These are phyloP conservation scores for Phortica variegata DNA, from an alignment of 1,140 invertebrate genomes.

Conservation along the genomic window DNA sequence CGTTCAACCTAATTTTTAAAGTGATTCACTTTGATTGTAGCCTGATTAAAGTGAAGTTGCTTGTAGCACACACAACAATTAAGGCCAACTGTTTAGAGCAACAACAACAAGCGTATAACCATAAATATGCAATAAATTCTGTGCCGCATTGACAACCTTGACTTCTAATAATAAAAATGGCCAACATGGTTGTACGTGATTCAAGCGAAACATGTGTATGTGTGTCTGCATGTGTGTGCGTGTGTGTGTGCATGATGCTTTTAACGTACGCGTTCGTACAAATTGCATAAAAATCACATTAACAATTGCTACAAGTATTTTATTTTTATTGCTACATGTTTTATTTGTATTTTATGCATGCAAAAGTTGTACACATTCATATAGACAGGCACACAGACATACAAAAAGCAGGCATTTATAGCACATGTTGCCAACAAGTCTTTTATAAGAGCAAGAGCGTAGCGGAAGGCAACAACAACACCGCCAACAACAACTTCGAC, in stretches of 20 bases:
- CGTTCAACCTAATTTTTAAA: too few species aligned
- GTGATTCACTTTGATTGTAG: too few species aligned
- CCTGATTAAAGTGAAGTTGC: too few species aligned
- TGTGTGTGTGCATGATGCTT: too few species aligned
- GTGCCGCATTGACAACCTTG: too few species aligned
- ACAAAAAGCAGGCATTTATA: conserved; percentile 17
- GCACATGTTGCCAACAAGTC: conserved; percentile 41
- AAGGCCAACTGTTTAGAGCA: conserved; percentile 32
- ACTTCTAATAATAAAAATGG: too few species aligned
- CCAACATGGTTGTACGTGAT: too few species aligned
- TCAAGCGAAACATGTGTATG: too few species aligned
- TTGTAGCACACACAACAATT: conserved; percentile 24
- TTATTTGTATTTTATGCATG: conserved; percentile 52
- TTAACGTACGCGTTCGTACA: background rate
- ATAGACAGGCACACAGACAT: conserved; percentile 2
- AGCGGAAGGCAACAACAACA: too few species aligned
- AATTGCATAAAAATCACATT: conserved; percentile 54
- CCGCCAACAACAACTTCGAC: too few species aligned
- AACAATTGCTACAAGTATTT: conserved; percentile 53
- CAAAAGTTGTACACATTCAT: conserved; percentile 16
- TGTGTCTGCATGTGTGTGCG: too few species aligned
- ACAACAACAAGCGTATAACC: conserved; percentile 1
- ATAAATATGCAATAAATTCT: conserved; percentile 42
- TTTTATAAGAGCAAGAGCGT: too few species aligned
- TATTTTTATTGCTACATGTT: conserved; percentile 53